Percentiles rank a stretch among this genome's conserved stretches.
Conservation (phyloP, 2,113 vertebrate genomes). For the Cnemophilus loriae region DNA sequence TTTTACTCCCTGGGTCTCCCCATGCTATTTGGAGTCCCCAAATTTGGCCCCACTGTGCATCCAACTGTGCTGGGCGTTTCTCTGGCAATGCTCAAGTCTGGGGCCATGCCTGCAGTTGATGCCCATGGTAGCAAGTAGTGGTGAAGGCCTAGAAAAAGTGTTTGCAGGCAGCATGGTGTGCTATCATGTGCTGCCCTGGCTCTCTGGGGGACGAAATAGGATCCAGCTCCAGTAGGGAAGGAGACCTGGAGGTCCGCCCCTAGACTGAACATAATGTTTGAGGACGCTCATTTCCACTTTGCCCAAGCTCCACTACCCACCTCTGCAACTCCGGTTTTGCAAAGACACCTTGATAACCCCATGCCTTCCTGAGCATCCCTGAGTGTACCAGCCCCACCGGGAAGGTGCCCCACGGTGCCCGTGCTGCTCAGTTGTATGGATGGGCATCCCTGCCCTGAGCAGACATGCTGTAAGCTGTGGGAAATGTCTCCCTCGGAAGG, state of each 20-base stretch:
- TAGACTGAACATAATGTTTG: fast-evolving
- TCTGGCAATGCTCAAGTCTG: not conserved
- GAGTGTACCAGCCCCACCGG: fast-evolving
- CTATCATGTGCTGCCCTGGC: fast-evolving
- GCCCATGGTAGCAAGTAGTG: not conserved
- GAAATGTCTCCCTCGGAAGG: fast-evolving
- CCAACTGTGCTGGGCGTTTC: fast-evolving
- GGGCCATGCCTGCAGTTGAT: fast-evolving
- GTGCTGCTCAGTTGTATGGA: fast-evolving
- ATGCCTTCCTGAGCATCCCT: not conserved
- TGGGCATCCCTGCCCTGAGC: fast-evolving
- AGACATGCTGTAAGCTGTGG: fast-evolving
- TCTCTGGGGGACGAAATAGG: fast-evolving
- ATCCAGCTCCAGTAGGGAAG: not conserved
- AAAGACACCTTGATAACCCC: not conserved
- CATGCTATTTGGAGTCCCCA: not conserved
- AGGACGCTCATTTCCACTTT: not conserved
- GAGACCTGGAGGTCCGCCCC: not conserved
- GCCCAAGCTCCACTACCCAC: not conserved
- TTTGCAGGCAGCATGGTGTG: not conserved
- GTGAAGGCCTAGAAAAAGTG: not conserved
- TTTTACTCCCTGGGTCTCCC: not conserved
- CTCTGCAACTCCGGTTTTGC: not conserved
- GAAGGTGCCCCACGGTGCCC: fast-evolving
- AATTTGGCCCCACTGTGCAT: not conserved